These are phyloP conservation scores for Tachycineta bicolor DNA, from an alignment of 2,113 vertebrate species.

Conservation along the genomic window DNA sequence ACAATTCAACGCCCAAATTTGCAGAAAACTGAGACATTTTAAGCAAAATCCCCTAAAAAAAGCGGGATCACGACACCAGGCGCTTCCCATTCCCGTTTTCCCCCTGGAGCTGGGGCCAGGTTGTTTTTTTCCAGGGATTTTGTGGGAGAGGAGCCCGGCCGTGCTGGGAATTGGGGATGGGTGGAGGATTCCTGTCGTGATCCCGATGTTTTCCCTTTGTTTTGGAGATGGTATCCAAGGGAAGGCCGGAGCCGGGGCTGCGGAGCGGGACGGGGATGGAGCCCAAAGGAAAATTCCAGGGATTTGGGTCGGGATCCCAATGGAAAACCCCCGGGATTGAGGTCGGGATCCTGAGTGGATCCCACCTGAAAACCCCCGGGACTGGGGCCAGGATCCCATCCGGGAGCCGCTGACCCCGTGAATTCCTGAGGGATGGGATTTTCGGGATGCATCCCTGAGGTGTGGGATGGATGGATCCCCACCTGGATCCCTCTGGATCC, in stretches of 20 bases:
- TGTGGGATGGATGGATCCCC: too few relatives aligned
- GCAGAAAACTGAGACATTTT: fast-evolving
- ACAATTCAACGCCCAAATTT: fast-evolving
- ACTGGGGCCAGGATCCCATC: too few relatives aligned
- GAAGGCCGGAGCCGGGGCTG: background rate
- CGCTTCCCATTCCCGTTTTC: background rate
- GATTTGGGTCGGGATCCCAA: fast-evolving
- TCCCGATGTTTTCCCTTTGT: background rate
- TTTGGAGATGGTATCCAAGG: background rate
- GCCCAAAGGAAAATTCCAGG: fast-evolving
- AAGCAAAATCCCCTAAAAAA: background rate
- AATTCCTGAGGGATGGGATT: too few relatives aligned
- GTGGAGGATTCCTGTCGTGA: background rate
- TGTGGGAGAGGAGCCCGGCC: background rate
- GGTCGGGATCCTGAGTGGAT: fast-evolving
- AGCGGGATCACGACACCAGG: fast-evolving
- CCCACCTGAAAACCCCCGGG: too few relatives aligned
- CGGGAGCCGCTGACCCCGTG: too few relatives aligned
- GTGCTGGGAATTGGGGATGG: background rate
- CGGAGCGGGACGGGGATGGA: background rate
- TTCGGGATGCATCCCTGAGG: too few relatives aligned
- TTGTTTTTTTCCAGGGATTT: background rate
- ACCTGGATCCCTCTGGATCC: too few relatives aligned
- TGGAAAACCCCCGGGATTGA: background rate
- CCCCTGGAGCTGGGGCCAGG: background rate